These are phyloP conservation scores for Sparus aurata DNA, from an alignment of 2,797 vertebrate species.

Conservation along the genomic window DNA sequence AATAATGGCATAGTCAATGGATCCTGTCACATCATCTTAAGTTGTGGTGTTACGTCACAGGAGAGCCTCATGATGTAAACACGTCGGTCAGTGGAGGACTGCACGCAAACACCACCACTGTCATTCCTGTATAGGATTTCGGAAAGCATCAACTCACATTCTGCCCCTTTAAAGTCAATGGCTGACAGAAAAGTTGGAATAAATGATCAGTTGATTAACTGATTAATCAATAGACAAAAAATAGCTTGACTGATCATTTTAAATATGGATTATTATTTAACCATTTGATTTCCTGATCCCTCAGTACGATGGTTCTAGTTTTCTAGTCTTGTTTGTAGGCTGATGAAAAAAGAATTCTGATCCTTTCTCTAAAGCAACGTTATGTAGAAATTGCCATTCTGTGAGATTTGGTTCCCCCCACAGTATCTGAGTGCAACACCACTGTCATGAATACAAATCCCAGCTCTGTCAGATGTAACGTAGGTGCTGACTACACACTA, in stretches of 20 bases:
- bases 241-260: too few species aligned
- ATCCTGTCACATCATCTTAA: conserved; percentile 8
- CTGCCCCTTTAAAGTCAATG: neutral
- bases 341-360: too few species aligned
- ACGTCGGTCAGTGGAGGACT: neutral
- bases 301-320: neutral
- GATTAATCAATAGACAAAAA: neutral
- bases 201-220: neutral
- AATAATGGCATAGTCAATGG: neutral
- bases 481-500: too few species aligned
- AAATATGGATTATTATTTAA: too few species aligned
- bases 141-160: neutral
- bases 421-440: too few species aligned
- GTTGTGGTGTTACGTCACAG: conserved; percentile 5
- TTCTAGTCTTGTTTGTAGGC: too few species aligned
- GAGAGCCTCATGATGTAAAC: conserved; percentile 1
- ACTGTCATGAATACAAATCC: too few species aligned
- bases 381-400: too few species aligned
- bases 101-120: neutral
- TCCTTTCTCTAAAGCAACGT: too few species aligned
- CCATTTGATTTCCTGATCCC: neutral
- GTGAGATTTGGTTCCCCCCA: too few species aligned
- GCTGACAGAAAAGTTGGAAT: neutral
- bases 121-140: neutral
- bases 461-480: too few species aligned